A percentile compares a stretch with the other conserved stretches of the same genome.
These are phyloP conservation scores for Dicranocentrus wangi DNA, from an alignment of 2,888 invertebrate genomes.

Conservation along the genomic window DNA sequence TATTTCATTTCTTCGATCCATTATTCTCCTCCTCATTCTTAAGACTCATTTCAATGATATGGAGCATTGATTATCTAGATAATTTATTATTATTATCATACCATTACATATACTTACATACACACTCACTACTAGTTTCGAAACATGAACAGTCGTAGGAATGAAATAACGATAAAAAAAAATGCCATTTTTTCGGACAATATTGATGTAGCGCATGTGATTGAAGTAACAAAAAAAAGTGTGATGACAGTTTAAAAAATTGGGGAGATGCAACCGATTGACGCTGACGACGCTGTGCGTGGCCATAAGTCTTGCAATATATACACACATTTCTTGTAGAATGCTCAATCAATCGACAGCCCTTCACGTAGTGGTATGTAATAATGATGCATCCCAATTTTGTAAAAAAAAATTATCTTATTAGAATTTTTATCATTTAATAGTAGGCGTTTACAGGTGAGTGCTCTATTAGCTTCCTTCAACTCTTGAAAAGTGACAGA, in stretches of 20 bases:
- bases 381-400: no score
- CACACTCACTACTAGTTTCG: neutral
- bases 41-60: constrained; percentile 17
- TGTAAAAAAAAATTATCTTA: no score
- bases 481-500: no score
- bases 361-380: no score
- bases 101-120: constrained; percentile 23
- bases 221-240: neutral
- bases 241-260: no score
- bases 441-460: no score
- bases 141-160: constrained; percentile 4
- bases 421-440: no score
- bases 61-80: constrained; percentile 42
- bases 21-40: constrained; percentile 34
- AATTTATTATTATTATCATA: constrained; percentile 39
- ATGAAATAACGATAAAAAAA: neutral
- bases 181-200: neutral
- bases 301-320: no score
- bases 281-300: no score
- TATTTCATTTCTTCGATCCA: constrained; percentile 28
- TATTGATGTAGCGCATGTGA: constrained; percentile 4
- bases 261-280: no score
- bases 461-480: no score
- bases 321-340: neutral
- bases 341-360: neutral